A percentile compares a stretch with the other conserved stretches of the same genome.
Evolutionary conservation across 2,113 vertebrate species (phyloP).

Genomic region (Macquaria australasica): DNA sequence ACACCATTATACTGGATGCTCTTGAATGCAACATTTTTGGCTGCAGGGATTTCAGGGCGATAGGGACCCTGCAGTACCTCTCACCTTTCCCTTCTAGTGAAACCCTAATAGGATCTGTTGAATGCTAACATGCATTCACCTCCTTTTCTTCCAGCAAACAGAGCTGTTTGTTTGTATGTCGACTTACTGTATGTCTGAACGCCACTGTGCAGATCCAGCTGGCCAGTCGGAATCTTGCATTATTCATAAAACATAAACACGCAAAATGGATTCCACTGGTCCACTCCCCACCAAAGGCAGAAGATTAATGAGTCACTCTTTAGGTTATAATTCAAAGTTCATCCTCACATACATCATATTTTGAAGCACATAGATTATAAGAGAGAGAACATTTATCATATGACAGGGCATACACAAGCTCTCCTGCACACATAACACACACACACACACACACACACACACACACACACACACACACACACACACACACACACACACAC

Average conservation of each 20-base stretch:
- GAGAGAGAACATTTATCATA: slow-evolving; percentile 89
- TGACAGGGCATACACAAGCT: slow-evolving; percentile 82
- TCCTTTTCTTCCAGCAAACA: slow-evolving; percentile 65
- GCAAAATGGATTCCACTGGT: slow-evolving; percentile 82
- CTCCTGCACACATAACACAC: slow-evolving; percentile 67
- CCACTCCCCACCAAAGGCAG: slow-evolving; percentile 83
- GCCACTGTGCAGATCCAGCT: slow-evolving; percentile 78
- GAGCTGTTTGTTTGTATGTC: slow-evolving; percentile 79
- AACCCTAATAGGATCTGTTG: slow-evolving; percentile 49
- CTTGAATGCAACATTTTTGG: neutral
- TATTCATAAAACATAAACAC: slow-evolving; percentile 86
- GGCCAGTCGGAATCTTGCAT: slow-evolving; percentile 82
- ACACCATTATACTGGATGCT: neutral
- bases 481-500: slow-evolving; percentile 49
- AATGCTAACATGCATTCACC: slow-evolving; percentile 51
- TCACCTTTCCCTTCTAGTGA: neutral
- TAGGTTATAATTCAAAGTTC: slow-evolving; percentile 92
- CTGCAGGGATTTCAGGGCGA: neutral
- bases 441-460: slow-evolving; percentile 40
- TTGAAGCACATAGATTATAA: slow-evolving; percentile 91
- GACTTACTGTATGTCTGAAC: slow-evolving; percentile 72
- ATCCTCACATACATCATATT: slow-evolving; percentile 91
- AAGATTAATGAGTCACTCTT: slow-evolving; percentile 90
- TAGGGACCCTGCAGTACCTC: neutral
- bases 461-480: slow-evolving; percentile 30